These are phyloP conservation scores for Scaptomyza cyrtandrae DNA, from an alignment of 2,888 invertebrate genomes.

Conservation along the genomic window DNA sequence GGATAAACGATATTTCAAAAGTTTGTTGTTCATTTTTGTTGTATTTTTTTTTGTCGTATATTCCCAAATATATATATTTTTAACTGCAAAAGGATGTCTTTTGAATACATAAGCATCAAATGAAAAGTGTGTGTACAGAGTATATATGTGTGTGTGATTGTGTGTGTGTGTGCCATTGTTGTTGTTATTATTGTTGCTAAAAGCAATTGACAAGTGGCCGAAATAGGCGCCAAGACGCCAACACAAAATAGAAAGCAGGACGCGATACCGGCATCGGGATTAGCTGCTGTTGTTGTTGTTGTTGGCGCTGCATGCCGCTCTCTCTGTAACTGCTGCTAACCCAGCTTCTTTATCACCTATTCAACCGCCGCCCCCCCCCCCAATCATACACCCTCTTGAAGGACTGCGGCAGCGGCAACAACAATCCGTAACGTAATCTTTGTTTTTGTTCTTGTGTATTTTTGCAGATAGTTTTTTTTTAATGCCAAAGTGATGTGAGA, in stretches of 20 bases:
- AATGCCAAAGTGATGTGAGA: slow-evolving; percentile 45
- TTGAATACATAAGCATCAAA: slow-evolving; percentile 1
- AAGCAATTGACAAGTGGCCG: slow-evolving; percentile 43
- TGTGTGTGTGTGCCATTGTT: slow-evolving; percentile 1
- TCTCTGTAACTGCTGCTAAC: neutral
- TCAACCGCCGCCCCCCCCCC: too few species aligned
- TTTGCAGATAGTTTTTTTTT: slow-evolving; percentile 40
- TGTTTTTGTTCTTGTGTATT: slow-evolving; percentile 49
- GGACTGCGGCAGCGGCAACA: slow-evolving; percentile 19
- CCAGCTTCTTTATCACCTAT: too few species aligned
- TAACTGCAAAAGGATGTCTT: slow-evolving; percentile 21
- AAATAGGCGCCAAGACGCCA: slow-evolving; percentile 54
- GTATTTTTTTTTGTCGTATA: slow-evolving; percentile 42
- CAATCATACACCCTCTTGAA: too few species aligned
- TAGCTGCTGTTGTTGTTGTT: slow-evolving; percentile 42
- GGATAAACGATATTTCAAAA: slow-evolving; percentile 59
- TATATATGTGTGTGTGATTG: slow-evolving; percentile 11
- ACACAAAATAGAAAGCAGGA: slow-evolving; percentile 24
- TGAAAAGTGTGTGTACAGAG: slow-evolving; percentile 9
- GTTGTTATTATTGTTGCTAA: neutral
- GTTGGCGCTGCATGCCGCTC: slow-evolving; percentile 30
- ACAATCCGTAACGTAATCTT: slow-evolving; percentile 25
- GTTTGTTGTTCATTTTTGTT: slow-evolving; percentile 47
- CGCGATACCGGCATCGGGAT: slow-evolving; percentile 42
- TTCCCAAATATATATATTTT: slow-evolving; percentile 11